Base-by-base conservation (phyloP, 2,888 invertebrate species). In the Dryobota labecula region DNA sequence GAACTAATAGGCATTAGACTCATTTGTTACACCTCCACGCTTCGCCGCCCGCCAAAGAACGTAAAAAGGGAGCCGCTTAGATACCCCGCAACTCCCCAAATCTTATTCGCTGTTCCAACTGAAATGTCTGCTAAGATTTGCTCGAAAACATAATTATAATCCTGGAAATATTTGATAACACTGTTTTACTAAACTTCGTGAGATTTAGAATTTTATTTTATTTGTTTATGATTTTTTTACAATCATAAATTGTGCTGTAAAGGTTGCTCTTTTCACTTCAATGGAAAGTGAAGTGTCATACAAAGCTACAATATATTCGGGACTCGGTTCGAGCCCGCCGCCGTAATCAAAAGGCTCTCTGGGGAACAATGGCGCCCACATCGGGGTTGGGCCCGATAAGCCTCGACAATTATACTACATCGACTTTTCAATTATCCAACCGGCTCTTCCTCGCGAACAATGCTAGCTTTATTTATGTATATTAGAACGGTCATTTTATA, bases 351-450 rank as follows among this genome's bases (percentile, higher is more conserved):
- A 95, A 95, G 95, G 92, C 95, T 93, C 95, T 94, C 95, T 85
- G 80, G 94, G 94, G 94, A 95, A 96, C 95, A 96, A 96, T 95
- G 90, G 95, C 93, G 92, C 95, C 95, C 95, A 95, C 95, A 95
- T 95, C 92, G 93, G 90, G 94, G 90, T 90, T 92, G 92, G 90
- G 92, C 89, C 93, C 94, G 95, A 95, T 95, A 95, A 96, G 94
- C 95, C 94, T 89, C 94, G 92, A 94, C 95, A 95, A 95, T 96
- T 96, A 96, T 95, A 95, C 95, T 94, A 95, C 95, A 96, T 95
- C 94, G 95, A 96, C 95, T 96, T 96, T 95, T 95, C 95, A 96
- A 96, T 96, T 96, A 96, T 93, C 94, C 94, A 90, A 91, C 92
- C 91, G 91, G 90, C 92, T 94, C 94, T 91, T 92, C 92, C 91